A percentile compares a stretch with the other conserved stretches of the same genome.
phyloP scores from a whole-genome alignment of 2,888 invertebrate genomes.

The Osmoderma eremita region DNA sequence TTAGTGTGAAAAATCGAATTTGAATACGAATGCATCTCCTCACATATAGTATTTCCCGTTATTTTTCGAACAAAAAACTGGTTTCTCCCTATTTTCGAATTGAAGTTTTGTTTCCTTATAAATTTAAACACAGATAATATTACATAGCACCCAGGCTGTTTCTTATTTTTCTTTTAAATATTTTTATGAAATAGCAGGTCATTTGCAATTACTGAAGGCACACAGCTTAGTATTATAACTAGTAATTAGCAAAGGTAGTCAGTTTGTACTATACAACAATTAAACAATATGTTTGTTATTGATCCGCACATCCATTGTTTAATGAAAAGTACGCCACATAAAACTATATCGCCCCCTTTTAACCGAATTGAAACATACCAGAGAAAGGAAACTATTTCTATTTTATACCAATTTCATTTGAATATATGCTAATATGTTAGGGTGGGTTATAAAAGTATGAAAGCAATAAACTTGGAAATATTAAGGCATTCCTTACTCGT shows the following conservation, averaged over 20 bases:
- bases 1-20: conserved; percentile 48
- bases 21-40: conserved; percentile 52
- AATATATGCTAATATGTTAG: too few species aligned
- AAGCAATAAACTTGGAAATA: too few species aligned
- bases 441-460: too few species aligned
- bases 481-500: too few species aligned
- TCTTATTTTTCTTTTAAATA: conserved; percentile 40
- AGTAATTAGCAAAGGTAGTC: conserved; percentile 66
- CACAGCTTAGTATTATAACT: conserved; percentile 72
- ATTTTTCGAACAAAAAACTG: conserved; percentile 48
- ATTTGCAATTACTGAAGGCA: conserved; percentile 85
- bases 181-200: conserved; percentile 65
- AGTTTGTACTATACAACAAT: conserved; percentile 65
- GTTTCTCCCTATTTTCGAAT: conserved; percentile 39
- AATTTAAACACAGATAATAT: conserved; percentile 61
- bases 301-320: conserved; percentile 11
- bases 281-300: conserved; percentile 57
- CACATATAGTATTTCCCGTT: conserved; percentile 38
- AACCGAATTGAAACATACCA: neutral
- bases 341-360: neutral
- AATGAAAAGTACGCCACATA: neutral
- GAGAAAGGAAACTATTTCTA: too few species aligned
- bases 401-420: too few species aligned
- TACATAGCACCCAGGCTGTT: conserved; percentile 63
- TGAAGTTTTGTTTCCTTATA: conserved; percentile 51